Evolutionary conservation across 2,797 vertebrate genomes (phyloP), one percentile per base, ranked within the genome.

Genomic region (Takifugu rubripes): DNA sequence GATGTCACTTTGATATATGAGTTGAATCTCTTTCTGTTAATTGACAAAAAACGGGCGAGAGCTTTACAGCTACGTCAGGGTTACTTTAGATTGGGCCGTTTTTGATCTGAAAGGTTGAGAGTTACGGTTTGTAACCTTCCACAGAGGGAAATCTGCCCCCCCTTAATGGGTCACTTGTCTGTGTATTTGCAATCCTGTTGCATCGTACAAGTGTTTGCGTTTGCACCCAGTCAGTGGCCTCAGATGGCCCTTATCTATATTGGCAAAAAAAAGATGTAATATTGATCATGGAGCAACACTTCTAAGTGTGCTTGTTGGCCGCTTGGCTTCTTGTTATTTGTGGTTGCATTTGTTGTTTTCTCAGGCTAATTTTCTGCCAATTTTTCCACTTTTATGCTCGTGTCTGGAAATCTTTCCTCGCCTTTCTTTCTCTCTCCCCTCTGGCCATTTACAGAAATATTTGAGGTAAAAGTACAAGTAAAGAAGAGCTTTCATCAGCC

Each of bases 391-490:
- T 17, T 45, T 7, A 12, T 9, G 31, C 36, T 48, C 53, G 8
- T 5, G 24, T 36, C 5, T 49, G 11, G 16, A 24, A 29, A 24
- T 47, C 26, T 17, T 17, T 11, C 14, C 5, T 14, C 33, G 21
- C 16, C 1, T 16, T 44, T 24, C 3, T 33, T 12, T 29, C 9
- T 46, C 17, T 49, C 17, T 14, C 36, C 12, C 2, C 43, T 67
- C 21, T 16, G 44, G 17, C 2, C 15, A 16, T 31, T 43, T 5
- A 5, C 16, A 17, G 7, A 49, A 33, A 49, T n/a, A 62, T 55
- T 68, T 56, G 27, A 29, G 27, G 27, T 29, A 5, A 29, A 29
- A 29, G 27, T 29, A 29, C 27, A 61, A 33, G 2, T 5, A 52
- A 64, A 47, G 49, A 42, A 40, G 0, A 29, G n/a, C 21, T 43